phyloP scores from a whole-genome alignment of 1,140 invertebrate species.

The Heliothis virescens region DNA sequence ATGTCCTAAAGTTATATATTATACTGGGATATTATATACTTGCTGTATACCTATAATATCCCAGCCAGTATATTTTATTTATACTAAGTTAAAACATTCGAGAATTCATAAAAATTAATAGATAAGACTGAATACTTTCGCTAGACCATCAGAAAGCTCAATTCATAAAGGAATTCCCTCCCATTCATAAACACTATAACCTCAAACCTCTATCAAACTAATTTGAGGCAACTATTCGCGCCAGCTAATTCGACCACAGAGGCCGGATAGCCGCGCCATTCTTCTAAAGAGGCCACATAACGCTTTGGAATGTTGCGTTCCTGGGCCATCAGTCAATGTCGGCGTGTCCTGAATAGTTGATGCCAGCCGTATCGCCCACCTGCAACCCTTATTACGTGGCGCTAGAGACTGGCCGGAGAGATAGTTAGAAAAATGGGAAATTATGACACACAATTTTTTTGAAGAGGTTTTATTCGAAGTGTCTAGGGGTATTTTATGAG shows the following conservation, averaged over 20 bases:
- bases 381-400: slow-evolving; percentile 10
- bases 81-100: too few species aligned
- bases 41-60: background rate
- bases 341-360: slow-evolving; percentile 19
- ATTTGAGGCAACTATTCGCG: slow-evolving; percentile 8
- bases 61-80: too few species aligned
- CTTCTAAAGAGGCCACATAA: slow-evolving; percentile 13
- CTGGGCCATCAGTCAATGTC: slow-evolving; percentile 25
- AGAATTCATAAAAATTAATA: too few species aligned
- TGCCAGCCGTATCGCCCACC: slow-evolving; percentile 3
- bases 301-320: background rate
- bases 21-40: background rate
- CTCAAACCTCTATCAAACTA: background rate
- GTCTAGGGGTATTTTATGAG: background rate
- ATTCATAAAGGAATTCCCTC: too few species aligned
- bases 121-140: too few species aligned
- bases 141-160: too few species aligned
- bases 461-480: background rate
- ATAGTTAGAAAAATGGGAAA: background rate
- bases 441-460: slow-evolving; percentile 11
- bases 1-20: background rate
- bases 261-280: background rate
- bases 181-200: too few species aligned
- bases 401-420: background rate
- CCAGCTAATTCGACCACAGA: slow-evolving; percentile 3